Evolutionary conservation across 1,140 invertebrate genomes (phyloP).

Genomic region (Thaumatotibia leucotreta): DNA sequence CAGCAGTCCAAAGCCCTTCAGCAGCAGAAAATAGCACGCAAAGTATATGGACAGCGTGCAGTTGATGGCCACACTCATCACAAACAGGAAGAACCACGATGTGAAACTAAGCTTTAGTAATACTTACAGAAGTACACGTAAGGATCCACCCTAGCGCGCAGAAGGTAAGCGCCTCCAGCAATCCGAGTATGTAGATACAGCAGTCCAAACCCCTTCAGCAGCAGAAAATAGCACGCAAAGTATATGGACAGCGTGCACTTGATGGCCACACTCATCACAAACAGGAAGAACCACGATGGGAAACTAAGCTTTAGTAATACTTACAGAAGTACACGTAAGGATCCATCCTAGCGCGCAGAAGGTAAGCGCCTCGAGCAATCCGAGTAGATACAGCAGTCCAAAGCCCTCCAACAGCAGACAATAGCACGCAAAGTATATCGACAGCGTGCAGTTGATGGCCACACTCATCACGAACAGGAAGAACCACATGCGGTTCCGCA

Average conservation of each 20-base stretch:
- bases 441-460: slow-evolving; percentile 90
- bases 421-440: slow-evolving; percentile 92
- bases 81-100: slow-evolving; percentile 86
- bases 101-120: slow-evolving; percentile 81
- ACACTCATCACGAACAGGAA: slow-evolving; percentile 91
- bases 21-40: too few relatives aligned
- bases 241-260: too few relatives aligned
- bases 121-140: slow-evolving; percentile 90
- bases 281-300: slow-evolving; percentile 90
- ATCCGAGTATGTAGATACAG: slow-evolving; percentile 88
- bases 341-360: slow-evolving; percentile 92
- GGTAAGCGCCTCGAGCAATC: slow-evolving; percentile 87
- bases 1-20: too few relatives aligned
- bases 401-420: slow-evolving; percentile 91
- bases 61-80: too few relatives aligned
- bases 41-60: too few relatives aligned
- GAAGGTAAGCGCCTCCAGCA: slow-evolving; percentile 89
- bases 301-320: slow-evolving; percentile 78
- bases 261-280: too few relatives aligned
- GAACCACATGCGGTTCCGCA: slow-evolving; percentile 93
- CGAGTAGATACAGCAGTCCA: slow-evolving; percentile 87
- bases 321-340: slow-evolving; percentile 91
- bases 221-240: too few relatives aligned
- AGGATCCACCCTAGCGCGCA: slow-evolving; percentile 91
- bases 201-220: too few relatives aligned